Conservation (phyloP, 1,140 invertebrate genomes). For the Zaprionus camerounensis region DNA sequence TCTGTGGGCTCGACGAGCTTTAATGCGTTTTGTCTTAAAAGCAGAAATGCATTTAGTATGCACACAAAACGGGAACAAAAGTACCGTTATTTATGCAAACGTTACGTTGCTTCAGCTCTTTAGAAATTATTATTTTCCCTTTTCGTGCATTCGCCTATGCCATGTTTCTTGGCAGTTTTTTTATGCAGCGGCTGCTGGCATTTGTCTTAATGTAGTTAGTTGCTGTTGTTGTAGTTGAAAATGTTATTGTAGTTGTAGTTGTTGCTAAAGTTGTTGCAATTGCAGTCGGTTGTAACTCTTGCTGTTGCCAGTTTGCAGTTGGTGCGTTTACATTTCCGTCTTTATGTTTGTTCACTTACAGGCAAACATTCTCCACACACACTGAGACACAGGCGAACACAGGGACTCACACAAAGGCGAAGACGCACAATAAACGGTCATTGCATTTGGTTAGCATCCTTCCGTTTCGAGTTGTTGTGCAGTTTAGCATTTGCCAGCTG, state of each 20-base stretch:
- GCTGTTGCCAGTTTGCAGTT: constrained; percentile 63
- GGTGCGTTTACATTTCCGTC: constrained; percentile 70
- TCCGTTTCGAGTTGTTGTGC: constrained; percentile 49
- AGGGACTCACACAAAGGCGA: constrained; percentile 19
- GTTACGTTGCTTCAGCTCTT: constrained; percentile 71
- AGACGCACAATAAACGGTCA: constrained; percentile 62
- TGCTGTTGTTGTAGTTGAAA: constrained; percentile 8
- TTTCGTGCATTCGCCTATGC: constrained; percentile 44
- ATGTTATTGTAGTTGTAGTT: constrained; percentile 1
- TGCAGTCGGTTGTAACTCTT: constrained; percentile 52
- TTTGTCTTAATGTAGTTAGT: constrained; percentile 52
- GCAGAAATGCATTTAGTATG: constrained; percentile 67
- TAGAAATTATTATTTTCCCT: constrained; percentile 78
- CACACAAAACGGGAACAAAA: constrained; percentile 73
- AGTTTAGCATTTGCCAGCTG: constrained; percentile 52
- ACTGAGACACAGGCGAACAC: constrained; percentile 4
- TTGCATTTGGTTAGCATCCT: constrained; percentile 68
- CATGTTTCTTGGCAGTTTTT: constrained; percentile 24
- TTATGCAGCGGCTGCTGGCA: constrained; percentile 26
- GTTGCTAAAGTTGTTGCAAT: background rate
- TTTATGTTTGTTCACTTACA: constrained; percentile 67
- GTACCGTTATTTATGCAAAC: constrained; percentile 79
- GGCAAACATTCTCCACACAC: constrained; percentile 14
- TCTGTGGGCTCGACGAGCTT: constrained; percentile 30
- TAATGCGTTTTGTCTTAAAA: constrained; percentile 49